Evolutionary conservation across 1,140 invertebrate species (phyloP).

Genomic region (Eufriesea mexicana): DNA sequence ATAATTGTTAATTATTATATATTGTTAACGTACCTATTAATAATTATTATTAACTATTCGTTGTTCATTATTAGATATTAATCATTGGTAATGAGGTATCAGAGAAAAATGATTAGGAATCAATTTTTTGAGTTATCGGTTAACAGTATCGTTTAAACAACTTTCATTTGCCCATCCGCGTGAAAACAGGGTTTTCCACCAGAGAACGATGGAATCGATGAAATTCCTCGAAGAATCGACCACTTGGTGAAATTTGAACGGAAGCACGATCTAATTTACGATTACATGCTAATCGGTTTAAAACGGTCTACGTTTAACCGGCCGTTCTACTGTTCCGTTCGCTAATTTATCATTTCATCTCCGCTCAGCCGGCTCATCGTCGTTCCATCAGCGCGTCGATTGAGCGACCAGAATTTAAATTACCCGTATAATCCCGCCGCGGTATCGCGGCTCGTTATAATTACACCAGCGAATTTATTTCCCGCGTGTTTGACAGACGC

Average conservation of each 20-base stretch:
- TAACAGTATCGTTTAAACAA: no score
- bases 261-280: background rate
- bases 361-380: background rate
- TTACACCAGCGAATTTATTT: constrained; percentile 13
- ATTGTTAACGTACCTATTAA: no score
- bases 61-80: no score
- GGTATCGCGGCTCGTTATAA: constrained; percentile 5
- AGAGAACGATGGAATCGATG: background rate
- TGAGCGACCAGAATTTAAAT: constrained; percentile 26
- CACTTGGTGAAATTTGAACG: background rate
- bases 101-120: no score
- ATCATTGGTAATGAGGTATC: no score
- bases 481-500: no score
- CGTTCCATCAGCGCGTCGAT: constrained; percentile 10
- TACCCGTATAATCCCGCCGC: constrained; percentile 7
- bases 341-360: constrained; percentile 33
- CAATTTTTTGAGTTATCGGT: no score
- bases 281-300: constrained; percentile 2
- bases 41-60: no score
- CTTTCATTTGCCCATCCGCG: no score
- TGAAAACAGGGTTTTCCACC: no score
- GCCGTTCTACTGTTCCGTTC: background rate
- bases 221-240: background rate
- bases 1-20: no score
- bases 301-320: constrained; percentile 2